Conservation (phyloP, 2,888 invertebrate genomes). For the Pachydiplax longipennis region DNA sequence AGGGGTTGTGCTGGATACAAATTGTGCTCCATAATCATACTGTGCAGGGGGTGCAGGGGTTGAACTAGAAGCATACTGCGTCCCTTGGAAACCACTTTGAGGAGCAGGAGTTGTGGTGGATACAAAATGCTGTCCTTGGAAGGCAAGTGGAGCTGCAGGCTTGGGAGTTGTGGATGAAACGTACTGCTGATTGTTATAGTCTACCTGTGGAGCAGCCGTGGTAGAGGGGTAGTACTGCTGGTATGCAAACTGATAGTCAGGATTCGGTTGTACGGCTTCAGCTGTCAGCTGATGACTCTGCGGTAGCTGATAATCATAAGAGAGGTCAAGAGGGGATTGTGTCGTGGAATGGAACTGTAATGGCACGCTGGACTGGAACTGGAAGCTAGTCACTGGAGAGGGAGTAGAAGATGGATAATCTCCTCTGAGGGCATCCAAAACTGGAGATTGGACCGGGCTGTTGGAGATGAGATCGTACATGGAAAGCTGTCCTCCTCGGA, state of each 20-base stretch:
- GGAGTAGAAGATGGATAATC: background rate
- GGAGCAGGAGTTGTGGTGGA: too few relatives aligned
- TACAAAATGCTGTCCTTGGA: background rate
- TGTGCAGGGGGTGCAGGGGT: too few relatives aligned
- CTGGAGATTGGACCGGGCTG: background rate
- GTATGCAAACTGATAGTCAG: background rate
- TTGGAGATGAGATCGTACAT: background rate
- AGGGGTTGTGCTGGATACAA: background rate
- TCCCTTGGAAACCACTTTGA: too few relatives aligned
- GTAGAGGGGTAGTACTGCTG: background rate
- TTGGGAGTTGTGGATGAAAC: background rate
- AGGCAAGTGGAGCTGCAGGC: background rate
- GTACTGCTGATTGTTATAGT: background rate
- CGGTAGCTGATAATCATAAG: background rate
- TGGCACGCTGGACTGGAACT: background rate
- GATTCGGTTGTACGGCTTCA: too few relatives aligned
- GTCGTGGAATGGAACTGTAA: background rate
- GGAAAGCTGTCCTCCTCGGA: background rate
- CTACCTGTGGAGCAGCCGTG: background rate
- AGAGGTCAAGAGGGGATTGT: background rate
- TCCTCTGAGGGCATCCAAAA: background rate
- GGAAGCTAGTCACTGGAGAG: background rate
- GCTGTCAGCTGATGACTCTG: too few relatives aligned
- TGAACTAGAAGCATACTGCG: too few relatives aligned
- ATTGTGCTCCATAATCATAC: too few relatives aligned